These are phyloP conservation scores for Alauda arvensis DNA, from an alignment of 2,797 vertebrate genomes.

Conservation along the genomic window DNA sequence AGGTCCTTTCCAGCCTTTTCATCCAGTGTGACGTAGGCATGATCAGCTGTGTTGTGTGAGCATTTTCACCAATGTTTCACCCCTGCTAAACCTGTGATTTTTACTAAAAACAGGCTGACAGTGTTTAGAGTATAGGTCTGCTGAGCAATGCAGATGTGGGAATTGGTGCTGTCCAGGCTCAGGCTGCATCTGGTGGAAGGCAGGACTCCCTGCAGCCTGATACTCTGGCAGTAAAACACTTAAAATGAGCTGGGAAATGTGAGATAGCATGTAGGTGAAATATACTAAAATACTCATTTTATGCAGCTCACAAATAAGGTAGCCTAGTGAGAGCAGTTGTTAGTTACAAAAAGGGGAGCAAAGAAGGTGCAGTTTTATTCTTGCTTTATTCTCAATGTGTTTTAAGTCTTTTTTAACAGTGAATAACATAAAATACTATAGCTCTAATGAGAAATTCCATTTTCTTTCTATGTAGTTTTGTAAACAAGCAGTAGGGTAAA, in stretches of 20 bases:
- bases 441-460: background rate
- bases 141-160: background rate
- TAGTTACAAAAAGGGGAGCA: background rate
- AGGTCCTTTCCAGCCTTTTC: background rate
- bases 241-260: background rate
- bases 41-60: background rate
- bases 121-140: background rate
- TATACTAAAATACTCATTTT: background rate
- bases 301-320: background rate
- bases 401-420: background rate
- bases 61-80: background rate
- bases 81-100: background rate
- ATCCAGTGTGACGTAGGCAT: background rate
- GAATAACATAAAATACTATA: background rate
- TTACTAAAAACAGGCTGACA: background rate
- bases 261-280: accelerated
- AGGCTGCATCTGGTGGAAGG: accelerated
- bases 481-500: background rate
- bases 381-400: background rate
- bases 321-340: background rate
- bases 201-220: background rate
- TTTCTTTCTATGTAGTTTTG: background rate
- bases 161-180: accelerated
- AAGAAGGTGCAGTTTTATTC: background rate
- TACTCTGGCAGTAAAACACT: background rate